Evolutionary conservation across 1,140 invertebrate species (phyloP), one percentile per base, ranked within the genome.

Genomic region (Drosophila bocki): DNA sequence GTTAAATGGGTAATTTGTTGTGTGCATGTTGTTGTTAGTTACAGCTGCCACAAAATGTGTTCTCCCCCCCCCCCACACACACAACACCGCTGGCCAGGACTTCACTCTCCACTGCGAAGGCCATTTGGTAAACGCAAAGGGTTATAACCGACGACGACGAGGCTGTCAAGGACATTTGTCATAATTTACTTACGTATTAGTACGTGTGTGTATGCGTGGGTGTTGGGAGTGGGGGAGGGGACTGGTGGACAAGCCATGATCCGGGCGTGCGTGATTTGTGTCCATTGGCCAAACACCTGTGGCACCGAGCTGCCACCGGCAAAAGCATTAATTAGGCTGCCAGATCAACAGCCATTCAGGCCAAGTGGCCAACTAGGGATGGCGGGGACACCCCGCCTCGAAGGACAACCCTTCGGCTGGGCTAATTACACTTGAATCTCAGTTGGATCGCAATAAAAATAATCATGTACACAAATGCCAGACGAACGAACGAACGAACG

Each of bases 121-220:
- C 22, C 50, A 35, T 35, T 12, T 17, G 32, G n/a, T 1, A 4
- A 19, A 35, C 54, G 39, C 37, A 82, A 88, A 85, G 78, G 82
- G 85, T 88, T 61, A 76, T 44, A 17, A 26, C 71, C 58, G 42
- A 26, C 11, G 45, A 19, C 54, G 54, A 37, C 48, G 64, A 42
- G 42, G 70, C 90, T 91, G 90, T 90, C 90, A 91, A 91, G 90
- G 82, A 91, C 90, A 91, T 91, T 91, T 91, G 79, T 91, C 88
- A 91, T 91, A 85, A 91, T 91, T 90, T 91, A 91, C 84, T 72
- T 57, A 80, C 84, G 74, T 63, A 81, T 37, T 37, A 22, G 45
- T 77, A 71, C 54, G 42, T 65, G 45, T 50, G 42, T 48, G 42
- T 41, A 42, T 48, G 41, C 57, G 37, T 53, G 41, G 57, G 37